These are phyloP conservation scores for Brachyhypopomus occidentalis DNA, from an alignment of 2,113 vertebrate species.

Conservation along the genomic window DNA sequence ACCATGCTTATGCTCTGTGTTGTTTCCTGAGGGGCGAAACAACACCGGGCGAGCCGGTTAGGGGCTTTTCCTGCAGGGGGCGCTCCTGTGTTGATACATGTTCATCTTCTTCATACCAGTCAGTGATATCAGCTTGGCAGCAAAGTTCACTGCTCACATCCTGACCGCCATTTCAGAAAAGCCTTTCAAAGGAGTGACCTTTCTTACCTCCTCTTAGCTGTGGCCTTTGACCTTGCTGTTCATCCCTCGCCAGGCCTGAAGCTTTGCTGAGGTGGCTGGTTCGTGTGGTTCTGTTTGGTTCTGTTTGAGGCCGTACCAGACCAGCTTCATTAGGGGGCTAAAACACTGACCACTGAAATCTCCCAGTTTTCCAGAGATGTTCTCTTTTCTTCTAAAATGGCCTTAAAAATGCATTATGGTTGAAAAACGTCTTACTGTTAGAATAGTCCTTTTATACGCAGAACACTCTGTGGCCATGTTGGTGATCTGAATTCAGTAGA, in stretches of 20 bases:
- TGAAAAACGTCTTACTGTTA: background rate
- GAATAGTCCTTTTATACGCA: background rate
- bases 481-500: background rate
- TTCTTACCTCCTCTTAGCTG: conserved; percentile 55
- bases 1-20: conserved; percentile 74
- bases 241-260: background rate
- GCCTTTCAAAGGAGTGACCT: conserved; percentile 44
- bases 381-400: background rate
- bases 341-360: background rate
- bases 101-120: conserved; percentile 53
- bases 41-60: conserved; percentile 39
- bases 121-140: conserved; percentile 44
- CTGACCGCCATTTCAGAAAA: conserved; percentile 39
- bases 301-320: too few relatives aligned
- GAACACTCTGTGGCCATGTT: background rate
- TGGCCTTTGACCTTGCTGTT: conserved; percentile 55
- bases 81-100: conserved; percentile 36
- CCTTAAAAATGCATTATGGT: conserved; percentile 15
- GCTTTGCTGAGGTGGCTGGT: background rate
- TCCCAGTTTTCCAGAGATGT: background rate
- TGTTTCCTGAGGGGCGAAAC: conserved; percentile 52
- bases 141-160: conserved; percentile 42
- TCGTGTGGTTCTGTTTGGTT: too few relatives aligned
- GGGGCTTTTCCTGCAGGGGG: conserved; percentile 39
- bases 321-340: too few relatives aligned